Evolutionary conservation across 2,888 invertebrate genomes (phyloP).

Genomic region (Xanthorhoe spadicearia): DNA sequence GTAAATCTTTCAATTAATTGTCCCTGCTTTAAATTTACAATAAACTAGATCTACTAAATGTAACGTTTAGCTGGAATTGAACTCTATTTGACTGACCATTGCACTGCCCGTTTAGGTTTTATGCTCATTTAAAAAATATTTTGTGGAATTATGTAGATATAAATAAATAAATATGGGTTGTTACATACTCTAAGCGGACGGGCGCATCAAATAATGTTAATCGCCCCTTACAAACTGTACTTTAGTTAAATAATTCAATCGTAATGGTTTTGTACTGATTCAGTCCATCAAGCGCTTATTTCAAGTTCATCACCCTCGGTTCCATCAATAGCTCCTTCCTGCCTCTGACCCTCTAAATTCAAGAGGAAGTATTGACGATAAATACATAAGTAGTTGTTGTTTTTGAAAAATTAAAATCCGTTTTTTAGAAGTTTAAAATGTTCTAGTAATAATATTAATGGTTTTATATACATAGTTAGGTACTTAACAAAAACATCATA

Average conservation of each 20-base stretch:
- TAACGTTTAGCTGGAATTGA: no score
- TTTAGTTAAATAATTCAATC: constrained; percentile 3
- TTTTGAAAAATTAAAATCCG: background rate
- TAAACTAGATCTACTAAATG: no score
- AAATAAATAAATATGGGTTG: background rate
- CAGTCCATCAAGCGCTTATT: constrained; percentile 33
- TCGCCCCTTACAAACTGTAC: background rate
- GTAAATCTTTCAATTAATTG: no score
- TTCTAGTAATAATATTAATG: no score
- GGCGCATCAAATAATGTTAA: background rate
- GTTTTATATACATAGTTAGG: no score
- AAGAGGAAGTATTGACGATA: background rate
- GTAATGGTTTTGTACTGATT: constrained; percentile 34
- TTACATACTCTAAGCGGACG: background rate
- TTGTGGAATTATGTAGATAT: no score
- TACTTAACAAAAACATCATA: no score
- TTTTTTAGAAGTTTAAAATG: no score
- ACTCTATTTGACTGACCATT: no score
- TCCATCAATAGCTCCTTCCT: constrained; percentile 19
- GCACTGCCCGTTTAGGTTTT: no score
- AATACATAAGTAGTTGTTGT: background rate
- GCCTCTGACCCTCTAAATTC: background rate
- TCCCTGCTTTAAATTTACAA: no score
- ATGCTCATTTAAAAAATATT: no score
- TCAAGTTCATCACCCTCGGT: constrained; percentile 35